A percentile compares a stretch with the other conserved stretches of the same genome.
Evolutionary conservation across 2,113 vertebrate species (phyloP).

Genomic region (Nettapus auritus): DNA sequence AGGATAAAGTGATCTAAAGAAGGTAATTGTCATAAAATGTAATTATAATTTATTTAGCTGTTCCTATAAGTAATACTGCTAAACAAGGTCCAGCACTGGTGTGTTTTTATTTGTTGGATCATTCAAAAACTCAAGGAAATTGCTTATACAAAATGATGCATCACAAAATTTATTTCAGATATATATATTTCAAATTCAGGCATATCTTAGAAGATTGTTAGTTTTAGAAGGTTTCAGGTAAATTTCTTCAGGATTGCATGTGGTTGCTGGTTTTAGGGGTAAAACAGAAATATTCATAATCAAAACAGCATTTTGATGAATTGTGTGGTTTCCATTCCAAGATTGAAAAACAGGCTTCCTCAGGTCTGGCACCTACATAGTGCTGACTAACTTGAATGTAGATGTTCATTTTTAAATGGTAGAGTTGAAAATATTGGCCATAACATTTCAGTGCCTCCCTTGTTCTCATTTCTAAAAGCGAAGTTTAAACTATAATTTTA

Average conservation of each 20-base stretch:
- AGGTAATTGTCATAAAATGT: background rate
- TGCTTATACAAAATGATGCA: accelerated
- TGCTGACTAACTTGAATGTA: background rate
- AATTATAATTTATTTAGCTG: background rate
- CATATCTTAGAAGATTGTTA: background rate
- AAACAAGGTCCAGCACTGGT: background rate
- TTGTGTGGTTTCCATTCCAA: background rate
- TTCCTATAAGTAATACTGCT: background rate
- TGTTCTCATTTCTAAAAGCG: background rate
- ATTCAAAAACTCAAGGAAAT: background rate
- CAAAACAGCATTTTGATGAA: background rate
- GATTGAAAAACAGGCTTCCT: background rate
- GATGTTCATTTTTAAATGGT: background rate
- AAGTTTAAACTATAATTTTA: background rate
- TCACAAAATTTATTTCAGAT: conserved; percentile 14
- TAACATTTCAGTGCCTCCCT: background rate
- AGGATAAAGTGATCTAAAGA: background rate
- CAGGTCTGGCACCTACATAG: accelerated
- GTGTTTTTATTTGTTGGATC: background rate
- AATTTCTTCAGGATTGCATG: background rate
- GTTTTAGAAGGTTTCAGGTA: background rate
- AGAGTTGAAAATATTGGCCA: background rate
- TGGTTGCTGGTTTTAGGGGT: background rate
- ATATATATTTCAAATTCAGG: conserved; percentile 1
- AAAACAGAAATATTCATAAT: background rate